These are phyloP conservation scores for Lepidurus arcticus DNA, from an alignment of 1,140 invertebrate genomes.

Conservation along the genomic window DNA sequence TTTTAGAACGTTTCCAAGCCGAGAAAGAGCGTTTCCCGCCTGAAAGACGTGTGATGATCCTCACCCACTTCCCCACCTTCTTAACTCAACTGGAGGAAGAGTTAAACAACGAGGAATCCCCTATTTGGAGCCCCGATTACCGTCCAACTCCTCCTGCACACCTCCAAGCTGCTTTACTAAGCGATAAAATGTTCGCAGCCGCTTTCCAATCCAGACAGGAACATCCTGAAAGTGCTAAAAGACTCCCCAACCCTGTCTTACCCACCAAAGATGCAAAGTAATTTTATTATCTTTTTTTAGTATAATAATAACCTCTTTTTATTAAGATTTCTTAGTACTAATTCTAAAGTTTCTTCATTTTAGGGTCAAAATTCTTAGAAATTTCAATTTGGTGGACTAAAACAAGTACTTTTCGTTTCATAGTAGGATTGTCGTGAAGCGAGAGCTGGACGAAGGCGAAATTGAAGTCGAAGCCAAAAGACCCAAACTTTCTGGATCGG, in stretches of 20 bases:
- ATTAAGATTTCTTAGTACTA: conserved; percentile 26
- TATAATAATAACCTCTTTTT: conserved; percentile 16
- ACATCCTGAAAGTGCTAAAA: conserved; percentile 32
- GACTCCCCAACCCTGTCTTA: neutral
- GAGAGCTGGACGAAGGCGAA: conserved; percentile 33
- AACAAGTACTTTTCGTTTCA: neutral
- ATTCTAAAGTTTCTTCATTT: neutral
- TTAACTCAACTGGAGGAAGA: conserved; percentile 79
- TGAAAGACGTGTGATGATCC: conserved; percentile 41
- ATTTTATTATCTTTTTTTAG: neutral
- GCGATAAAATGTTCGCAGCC: conserved; percentile 39
- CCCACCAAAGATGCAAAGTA: neutral
- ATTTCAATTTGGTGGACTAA: too few species aligned
- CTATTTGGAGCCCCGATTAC: conserved; percentile 89
- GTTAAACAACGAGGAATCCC: conserved; percentile 74
- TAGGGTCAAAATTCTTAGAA: neutral
- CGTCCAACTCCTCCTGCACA: conserved; percentile 65
- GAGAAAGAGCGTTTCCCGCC: conserved; percentile 81
- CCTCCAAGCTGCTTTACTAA: conserved; percentile 43
- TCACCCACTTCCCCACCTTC: conserved; percentile 67
- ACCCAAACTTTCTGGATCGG: neutral
- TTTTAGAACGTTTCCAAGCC: conserved; percentile 81
- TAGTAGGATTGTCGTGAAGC: conserved; percentile 28
- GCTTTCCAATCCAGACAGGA: conserved; percentile 10
- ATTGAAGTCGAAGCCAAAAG: conserved; percentile 47